These are phyloP conservation scores for Cetonia aurata DNA, from an alignment of 2,888 invertebrate species.

Conservation along the genomic window DNA sequence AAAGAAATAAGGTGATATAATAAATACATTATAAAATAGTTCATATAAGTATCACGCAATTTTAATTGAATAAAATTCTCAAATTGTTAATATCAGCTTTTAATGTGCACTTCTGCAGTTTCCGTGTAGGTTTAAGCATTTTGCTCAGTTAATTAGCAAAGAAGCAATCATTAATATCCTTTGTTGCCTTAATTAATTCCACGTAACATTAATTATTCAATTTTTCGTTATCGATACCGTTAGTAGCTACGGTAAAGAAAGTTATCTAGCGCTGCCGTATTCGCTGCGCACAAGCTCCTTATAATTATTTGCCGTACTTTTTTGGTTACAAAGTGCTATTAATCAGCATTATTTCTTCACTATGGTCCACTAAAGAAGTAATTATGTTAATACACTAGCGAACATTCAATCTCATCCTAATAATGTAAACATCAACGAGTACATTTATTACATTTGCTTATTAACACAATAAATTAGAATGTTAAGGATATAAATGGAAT, in stretches of 20 bases:
- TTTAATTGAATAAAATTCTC: too few species aligned
- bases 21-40: too few species aligned
- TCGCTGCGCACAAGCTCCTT: not conserved
- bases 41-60: too few species aligned
- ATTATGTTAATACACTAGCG: not conserved
- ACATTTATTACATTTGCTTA: too few species aligned
- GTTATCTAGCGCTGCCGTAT: conserved; percentile 9
- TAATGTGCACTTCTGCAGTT: not conserved
- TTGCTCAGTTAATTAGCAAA: conserved; percentile 27
- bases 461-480: too few species aligned
- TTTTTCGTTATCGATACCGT: conserved; percentile 31
- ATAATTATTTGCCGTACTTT: conserved; percentile 23
- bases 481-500: too few species aligned
- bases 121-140: conserved; percentile 18
- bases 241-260: conserved; percentile 17
- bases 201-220: conserved; percentile 30
- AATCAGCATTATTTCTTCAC: conserved; percentile 4
- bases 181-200: conserved; percentile 30
- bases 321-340: not conserved
- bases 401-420: conserved; percentile 4
- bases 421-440: not conserved
- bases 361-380: conserved; percentile 3
- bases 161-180: conserved; percentile 28
- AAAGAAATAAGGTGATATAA: too few species aligned
- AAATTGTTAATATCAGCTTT: too few species aligned